Evolutionary conservation across 2,888 invertebrate genomes (phyloP), one percentile per base, ranked within the genome.

Genomic region (Steinernema hermaphroditum): DNA sequence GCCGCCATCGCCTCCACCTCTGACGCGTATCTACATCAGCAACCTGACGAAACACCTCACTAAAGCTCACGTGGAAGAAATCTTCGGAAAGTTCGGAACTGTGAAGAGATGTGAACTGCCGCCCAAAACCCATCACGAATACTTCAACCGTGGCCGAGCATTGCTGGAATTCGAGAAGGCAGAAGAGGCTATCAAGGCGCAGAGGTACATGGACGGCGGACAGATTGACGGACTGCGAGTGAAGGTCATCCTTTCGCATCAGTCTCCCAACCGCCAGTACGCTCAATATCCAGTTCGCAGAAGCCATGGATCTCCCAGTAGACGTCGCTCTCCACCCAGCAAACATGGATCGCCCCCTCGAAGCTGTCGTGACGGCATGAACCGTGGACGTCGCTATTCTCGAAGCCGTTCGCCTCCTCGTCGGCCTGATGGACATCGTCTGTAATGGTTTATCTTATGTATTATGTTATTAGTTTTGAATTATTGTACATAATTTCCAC

Each of bases 191-290:
- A 96, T 96, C 87, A 94, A 95, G 75, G 97, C 97, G 0, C 94
- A 97, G 92, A 96, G 96, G 88, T 94, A 96, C 87, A 97, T 98
- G 97, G 96, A 98, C 89, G 97, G 96, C 87, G 98, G 82, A 22
- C 85, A 85, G 74, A 77, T 85, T 57, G 83, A 83, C 73, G 83
- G 83, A 27, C 73, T 75, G 68, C 32, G 50, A 29, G 74, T 82
- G 16, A 37, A 19, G 16, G 34, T 70, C 22, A 27, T 24, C 54
- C 24, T 24, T 27, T 6, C 19, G 46, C 2, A 9, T 4, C 4
- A n/a, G 19, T 54, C 54, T 14, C 54, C 54, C 1, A 12, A 9
- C 19, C 54, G 54, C 54, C 27, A 24, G 6, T 6, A 27, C 6
- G 54, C 54, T 4, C 54, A 22, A 2, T 54, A 22, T 14, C 54